phyloP scores from a whole-genome alignment of 2,888 invertebrate species.

The Rhagonycha lutea region DNA sequence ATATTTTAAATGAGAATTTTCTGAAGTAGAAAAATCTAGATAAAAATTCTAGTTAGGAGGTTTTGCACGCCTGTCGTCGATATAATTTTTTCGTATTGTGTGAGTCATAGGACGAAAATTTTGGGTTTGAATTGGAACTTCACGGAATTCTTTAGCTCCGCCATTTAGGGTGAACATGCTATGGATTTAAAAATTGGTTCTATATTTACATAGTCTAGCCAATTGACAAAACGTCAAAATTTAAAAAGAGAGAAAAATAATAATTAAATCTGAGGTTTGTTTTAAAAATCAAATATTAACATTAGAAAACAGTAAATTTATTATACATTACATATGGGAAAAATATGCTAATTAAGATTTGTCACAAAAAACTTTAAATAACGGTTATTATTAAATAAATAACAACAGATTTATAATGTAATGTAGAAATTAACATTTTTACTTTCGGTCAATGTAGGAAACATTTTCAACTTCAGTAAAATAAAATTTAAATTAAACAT shows the following conservation, averaged over 20 bases:
- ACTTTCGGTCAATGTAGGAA: neutral
- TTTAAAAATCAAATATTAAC: conserved; percentile 7
- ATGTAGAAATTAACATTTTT: neutral
- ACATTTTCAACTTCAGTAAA: neutral
- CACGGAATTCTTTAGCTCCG: too few species aligned
- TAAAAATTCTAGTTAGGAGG: too few species aligned
- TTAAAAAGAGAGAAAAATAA: neutral
- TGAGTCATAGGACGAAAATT: too few species aligned
- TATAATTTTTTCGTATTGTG: too few species aligned
- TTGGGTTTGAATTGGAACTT: too few species aligned
- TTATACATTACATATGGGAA: neutral
- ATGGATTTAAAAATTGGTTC: too few species aligned
- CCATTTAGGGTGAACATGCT: too few species aligned
- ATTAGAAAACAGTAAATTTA: neutral
- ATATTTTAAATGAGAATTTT: too few species aligned
- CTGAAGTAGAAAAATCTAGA: too few species aligned
- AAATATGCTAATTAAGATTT: neutral
- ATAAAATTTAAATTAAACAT: neutral
- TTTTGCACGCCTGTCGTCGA: too few species aligned
- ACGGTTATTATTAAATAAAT: neutral
- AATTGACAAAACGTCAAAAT: too few species aligned
- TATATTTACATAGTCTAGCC: too few species aligned
- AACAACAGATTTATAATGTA: neutral
- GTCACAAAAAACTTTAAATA: neutral
- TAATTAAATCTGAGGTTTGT: conserved; percentile 1